Conservation (phyloP, 35 echinoderm and acorn worm genomes). For the Apostichopus parvimensis region DNA sequence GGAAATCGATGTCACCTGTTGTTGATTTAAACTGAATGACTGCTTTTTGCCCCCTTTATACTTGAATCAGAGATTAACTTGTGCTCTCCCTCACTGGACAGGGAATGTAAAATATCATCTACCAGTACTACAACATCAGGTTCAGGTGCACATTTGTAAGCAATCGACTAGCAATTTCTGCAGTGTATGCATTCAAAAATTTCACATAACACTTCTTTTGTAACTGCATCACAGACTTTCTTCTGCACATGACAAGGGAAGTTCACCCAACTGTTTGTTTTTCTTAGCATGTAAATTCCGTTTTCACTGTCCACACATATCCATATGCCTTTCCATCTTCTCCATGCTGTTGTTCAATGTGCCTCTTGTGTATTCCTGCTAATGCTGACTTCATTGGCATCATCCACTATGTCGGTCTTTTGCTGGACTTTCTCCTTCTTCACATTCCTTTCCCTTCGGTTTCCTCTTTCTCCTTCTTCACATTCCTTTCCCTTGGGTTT, state of each 20-base stretch:
- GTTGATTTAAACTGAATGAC: background rate
- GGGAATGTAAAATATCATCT: background rate
- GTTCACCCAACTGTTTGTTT: background rate
- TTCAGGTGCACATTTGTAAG: background rate
- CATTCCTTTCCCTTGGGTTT: too few species aligned
- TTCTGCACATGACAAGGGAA: constrained; percentile 1
- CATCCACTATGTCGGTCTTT: background rate
- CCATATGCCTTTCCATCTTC: background rate
- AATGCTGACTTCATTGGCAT: background rate
- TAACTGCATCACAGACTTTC: background rate
- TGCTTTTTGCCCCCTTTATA: background rate
- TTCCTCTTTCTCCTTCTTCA: background rate
- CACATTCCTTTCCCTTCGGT: too few species aligned
- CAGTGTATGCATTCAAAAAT: background rate
- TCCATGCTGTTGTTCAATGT: background rate
- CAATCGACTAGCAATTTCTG: background rate
- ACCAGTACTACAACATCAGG: background rate
- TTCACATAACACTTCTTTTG: background rate
- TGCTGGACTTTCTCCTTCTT: background rate
- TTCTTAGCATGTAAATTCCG: constrained; percentile 20
- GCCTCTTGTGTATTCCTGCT: background rate
- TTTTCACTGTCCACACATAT: background rate
- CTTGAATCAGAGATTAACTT: background rate
- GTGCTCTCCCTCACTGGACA: background rate
- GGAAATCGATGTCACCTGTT: background rate